Evolutionary conservation across 1,140 invertebrate species (phyloP).

Genomic region (Drosophila hydei): DNA sequence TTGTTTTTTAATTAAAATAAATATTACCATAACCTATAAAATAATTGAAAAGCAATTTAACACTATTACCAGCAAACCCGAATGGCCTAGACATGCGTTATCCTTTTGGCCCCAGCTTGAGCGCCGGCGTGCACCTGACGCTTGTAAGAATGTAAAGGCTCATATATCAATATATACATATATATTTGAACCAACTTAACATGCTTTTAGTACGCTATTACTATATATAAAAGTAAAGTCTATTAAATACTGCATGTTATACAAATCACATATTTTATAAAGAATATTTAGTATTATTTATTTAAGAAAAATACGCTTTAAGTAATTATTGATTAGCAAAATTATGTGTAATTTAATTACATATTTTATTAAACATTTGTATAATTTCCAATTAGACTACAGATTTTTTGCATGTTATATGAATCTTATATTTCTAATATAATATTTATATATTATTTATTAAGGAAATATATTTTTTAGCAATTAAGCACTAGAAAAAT

Average conservation of each 20-base stretch:
- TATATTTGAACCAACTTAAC: constrained; percentile 49
- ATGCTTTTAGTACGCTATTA: constrained; percentile 53
- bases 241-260: background rate
- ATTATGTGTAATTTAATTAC: too few relatives aligned
- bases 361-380: too few relatives aligned
- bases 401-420: too few relatives aligned
- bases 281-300: too few relatives aligned
- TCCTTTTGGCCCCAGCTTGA: constrained; percentile 13
- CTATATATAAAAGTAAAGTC: background rate
- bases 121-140: constrained; percentile 42
- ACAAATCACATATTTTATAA: too few relatives aligned
- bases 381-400: too few relatives aligned
- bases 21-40: constrained; percentile 81
- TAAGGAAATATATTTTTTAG: too few relatives aligned
- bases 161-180: constrained; percentile 7
- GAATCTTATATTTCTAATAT: too few relatives aligned
- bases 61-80: constrained; percentile 48
- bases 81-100: constrained; percentile 7
- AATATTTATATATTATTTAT: too few relatives aligned
- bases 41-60: constrained; percentile 83
- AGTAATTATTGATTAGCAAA: too few relatives aligned
- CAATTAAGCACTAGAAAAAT: too few relatives aligned
- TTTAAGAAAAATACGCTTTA: too few relatives aligned
- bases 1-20: constrained; percentile 83
- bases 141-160: constrained; percentile 31